Conservation (phyloP, 2,113 vertebrate species). For the Psophia crepitans region DNA sequence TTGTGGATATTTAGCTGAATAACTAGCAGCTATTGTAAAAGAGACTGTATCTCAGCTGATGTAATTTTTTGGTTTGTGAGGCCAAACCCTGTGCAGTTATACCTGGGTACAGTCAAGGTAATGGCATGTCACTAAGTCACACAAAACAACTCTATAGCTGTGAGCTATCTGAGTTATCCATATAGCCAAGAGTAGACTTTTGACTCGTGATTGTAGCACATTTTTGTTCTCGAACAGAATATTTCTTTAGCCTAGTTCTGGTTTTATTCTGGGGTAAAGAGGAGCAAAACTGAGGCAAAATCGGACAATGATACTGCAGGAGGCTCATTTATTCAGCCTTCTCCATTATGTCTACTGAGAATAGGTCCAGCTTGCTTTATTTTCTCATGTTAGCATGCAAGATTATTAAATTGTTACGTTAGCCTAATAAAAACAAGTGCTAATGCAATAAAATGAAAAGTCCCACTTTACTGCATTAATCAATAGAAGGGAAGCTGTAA, state of each 20-base stretch:
- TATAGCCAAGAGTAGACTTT: background rate
- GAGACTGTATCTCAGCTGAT: background rate
- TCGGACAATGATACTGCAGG: background rate
- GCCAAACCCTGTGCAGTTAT: background rate
- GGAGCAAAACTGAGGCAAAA: background rate
- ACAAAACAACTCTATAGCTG: background rate
- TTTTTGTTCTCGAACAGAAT: background rate
- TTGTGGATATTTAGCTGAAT: background rate
- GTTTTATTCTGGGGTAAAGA: background rate
- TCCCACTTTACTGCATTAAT: constrained; percentile 1
- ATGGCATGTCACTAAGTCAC: background rate
- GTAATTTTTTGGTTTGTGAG: background rate
- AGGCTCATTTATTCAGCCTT: background rate
- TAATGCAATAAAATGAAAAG: constrained; percentile 46
- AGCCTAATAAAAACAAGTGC: constrained; percentile 25
- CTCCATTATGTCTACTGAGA: background rate
- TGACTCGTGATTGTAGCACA: background rate
- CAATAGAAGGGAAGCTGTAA: background rate
- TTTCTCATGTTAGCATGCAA: constrained; percentile 17
- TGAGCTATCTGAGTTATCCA: background rate
- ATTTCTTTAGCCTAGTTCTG: background rate
- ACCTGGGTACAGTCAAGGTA: background rate
- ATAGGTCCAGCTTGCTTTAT: background rate
- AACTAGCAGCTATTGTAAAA: background rate
- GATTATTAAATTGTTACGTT: constrained; percentile 46